phyloP scores from a whole-genome alignment of 2,888 invertebrate genomes.

The Cantharis flavilabris region DNA sequence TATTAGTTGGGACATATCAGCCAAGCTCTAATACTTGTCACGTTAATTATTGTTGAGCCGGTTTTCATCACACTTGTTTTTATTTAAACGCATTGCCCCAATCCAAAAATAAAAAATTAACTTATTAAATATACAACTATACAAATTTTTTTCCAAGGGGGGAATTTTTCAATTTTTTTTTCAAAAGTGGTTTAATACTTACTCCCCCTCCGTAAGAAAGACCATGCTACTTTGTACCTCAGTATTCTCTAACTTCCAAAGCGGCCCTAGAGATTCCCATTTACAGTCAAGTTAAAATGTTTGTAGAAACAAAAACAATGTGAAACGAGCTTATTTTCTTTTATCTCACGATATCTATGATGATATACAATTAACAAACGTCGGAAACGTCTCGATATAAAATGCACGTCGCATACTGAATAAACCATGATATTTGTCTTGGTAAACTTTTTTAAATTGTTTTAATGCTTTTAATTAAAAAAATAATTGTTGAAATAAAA shows the following conservation, averaged over 20 bases:
- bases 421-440: constrained; percentile 27
- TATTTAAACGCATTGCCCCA: no score
- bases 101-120: no score
- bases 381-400: constrained; percentile 10
- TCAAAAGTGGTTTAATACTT: no score
- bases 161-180: no score
- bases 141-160: no score
- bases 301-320: constrained; percentile 18
- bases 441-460: background rate
- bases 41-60: no score
- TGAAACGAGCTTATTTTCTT: constrained; percentile 16
- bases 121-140: no score
- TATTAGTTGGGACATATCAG: background rate
- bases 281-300: background rate
- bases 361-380: constrained; percentile 30
- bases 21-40: no score
- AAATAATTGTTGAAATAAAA: background rate
- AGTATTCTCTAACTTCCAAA: background rate
- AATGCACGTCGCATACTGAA: constrained; percentile 24
- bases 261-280: background rate
- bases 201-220: no score
- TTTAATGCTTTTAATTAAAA: background rate
- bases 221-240: background rate
- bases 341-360: constrained; percentile 30
- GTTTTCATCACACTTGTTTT: no score